Evolutionary conservation across 2,113 vertebrate genomes (phyloP), one percentile per base, ranked within the genome.

Genomic region (Rhegmatorhina hoffmannsi): DNA sequence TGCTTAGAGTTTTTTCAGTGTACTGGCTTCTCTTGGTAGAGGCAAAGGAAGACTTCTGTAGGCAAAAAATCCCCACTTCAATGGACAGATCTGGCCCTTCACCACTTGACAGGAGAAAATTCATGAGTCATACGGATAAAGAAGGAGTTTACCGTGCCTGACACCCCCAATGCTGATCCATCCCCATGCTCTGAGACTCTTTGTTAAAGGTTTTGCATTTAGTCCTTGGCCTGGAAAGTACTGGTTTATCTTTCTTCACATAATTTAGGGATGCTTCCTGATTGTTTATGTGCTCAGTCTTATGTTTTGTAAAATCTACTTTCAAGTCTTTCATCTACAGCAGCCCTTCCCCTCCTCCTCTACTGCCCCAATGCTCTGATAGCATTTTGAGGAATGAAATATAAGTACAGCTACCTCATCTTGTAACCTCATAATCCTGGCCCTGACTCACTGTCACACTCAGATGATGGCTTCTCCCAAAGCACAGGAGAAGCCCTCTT

Each of bases 61-160:
- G 19, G 13, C 12, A 74, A 16, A 60, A 50, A 72, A 53, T 10
- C 9, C 4, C 7, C 25, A 8, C 21, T 69, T 60, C n/a, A 13
- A 12, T 9, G 33, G 14, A 26, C 17, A 5, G 3, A 6, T 33
- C 28, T 52, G 40, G 31, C 49, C 17, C 53, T 79, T 73, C 20
- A 38, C 16, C 4, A 0, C 12, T 43, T 58, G 40, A 9, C 47
- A 78, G 7, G 7, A 83, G 24, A 74, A n/a, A 66, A 26, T 15
- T 66, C 3, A 1, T 21, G 9, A 62, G 16, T 38, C 52, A 49
- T 50, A 69, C 0, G 1, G 0, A 23, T 34, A n/a, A 52, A 59
- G 23, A 36, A 73, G 53, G 25, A 59, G 17, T 10, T 49, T 29
- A 33, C 10, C 23, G 33, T 86, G 31, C 1, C 2, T 59, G 50